These are phyloP conservation scores for Caenorhabditis zanzibari DNA, from an alignment of 2,888 invertebrate species.

Conservation along the genomic window DNA sequence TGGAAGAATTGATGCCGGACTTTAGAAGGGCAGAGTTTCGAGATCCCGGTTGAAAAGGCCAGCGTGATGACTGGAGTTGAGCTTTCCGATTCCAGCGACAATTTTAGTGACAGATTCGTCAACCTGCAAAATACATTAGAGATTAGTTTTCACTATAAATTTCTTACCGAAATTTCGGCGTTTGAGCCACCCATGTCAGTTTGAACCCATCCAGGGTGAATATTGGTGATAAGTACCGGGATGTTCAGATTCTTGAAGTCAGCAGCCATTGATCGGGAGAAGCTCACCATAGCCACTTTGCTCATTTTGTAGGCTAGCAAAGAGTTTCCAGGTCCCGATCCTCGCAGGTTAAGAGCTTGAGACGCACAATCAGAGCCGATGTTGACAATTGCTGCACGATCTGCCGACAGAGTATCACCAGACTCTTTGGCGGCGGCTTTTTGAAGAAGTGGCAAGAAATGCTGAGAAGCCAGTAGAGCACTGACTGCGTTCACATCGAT, in stretches of 20 bases:
- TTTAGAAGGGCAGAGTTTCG: slow-evolving; percentile 61
- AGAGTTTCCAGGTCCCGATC: slow-evolving; percentile 32
- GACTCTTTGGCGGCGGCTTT: slow-evolving; percentile 48
- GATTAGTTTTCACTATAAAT: no score
- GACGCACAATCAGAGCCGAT: slow-evolving; percentile 68
- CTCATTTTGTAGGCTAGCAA: slow-evolving; percentile 53
- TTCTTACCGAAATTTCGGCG: slow-evolving; percentile 53
- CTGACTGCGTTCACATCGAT: slow-evolving; percentile 68
- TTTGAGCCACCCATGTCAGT: slow-evolving; percentile 65
- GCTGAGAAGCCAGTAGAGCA: slow-evolving; percentile 53
- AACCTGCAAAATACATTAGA: slow-evolving; percentile 47
- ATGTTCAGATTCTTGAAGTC: slow-evolving; percentile 53
- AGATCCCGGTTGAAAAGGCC: slow-evolving; percentile 56
- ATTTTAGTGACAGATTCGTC: slow-evolving; percentile 55
- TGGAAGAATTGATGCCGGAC: background rate
- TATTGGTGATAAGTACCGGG: slow-evolving; percentile 47
- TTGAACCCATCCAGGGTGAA: slow-evolving; percentile 67
- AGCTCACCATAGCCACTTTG: slow-evolving; percentile 63
- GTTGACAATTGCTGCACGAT: slow-evolving; percentile 69
- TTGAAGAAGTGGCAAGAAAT: slow-evolving; percentile 59
- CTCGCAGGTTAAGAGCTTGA: slow-evolving; percentile 48
- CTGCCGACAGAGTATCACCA: slow-evolving; percentile 51
- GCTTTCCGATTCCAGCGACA: slow-evolving; percentile 30
- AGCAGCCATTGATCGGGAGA: slow-evolving; percentile 47
- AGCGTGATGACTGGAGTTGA: slow-evolving; percentile 40